A percentile compares a stretch with the other conserved stretches of the same genome.
phyloP scores from a whole-genome alignment of 64 coral and sea anemone species.

The Montipora sp. region DNA sequence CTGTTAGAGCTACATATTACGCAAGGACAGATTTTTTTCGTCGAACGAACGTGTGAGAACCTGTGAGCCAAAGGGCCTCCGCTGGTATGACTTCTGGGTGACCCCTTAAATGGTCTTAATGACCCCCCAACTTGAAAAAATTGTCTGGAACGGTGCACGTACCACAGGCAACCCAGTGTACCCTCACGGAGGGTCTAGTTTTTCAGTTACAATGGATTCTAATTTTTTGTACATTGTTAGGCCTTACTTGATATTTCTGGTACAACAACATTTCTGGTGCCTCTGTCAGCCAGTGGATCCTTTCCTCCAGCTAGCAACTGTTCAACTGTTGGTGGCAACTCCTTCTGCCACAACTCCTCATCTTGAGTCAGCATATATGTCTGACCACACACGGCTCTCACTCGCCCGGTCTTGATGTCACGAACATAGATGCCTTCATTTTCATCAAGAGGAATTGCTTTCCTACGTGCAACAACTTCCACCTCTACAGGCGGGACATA shows the following conservation, averaged over 20 bases:
- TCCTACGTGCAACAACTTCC: slow-evolving; percentile 83
- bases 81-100: too few relatives aligned
- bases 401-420: slow-evolving; percentile 97
- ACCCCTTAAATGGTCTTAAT: too few relatives aligned
- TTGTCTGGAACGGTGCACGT: too few relatives aligned
- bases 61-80: too few relatives aligned
- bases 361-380: slow-evolving; percentile 99
- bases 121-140: too few relatives aligned
- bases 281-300: slow-evolving; percentile 97
- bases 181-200: too few relatives aligned
- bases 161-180: too few relatives aligned
- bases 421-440: slow-evolving; percentile 98
- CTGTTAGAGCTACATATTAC: too few relatives aligned
- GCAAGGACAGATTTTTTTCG: too few relatives aligned
- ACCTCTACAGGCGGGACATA: slow-evolving; percentile 96
- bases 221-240: not conserved
- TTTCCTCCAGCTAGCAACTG: slow-evolving; percentile 80
- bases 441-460: slow-evolving; percentile 97
- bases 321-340: slow-evolving; percentile 91
- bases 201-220: too few relatives aligned
- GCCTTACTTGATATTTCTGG: slow-evolving; percentile 21
- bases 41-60: too few relatives aligned
- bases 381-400: slow-evolving; percentile 94
- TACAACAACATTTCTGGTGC: slow-evolving; percentile 49
- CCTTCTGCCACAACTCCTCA: slow-evolving; percentile 95